Conservation (phyloP, 2,888 invertebrate genomes). For the Yponomeuta sedellus region DNA sequence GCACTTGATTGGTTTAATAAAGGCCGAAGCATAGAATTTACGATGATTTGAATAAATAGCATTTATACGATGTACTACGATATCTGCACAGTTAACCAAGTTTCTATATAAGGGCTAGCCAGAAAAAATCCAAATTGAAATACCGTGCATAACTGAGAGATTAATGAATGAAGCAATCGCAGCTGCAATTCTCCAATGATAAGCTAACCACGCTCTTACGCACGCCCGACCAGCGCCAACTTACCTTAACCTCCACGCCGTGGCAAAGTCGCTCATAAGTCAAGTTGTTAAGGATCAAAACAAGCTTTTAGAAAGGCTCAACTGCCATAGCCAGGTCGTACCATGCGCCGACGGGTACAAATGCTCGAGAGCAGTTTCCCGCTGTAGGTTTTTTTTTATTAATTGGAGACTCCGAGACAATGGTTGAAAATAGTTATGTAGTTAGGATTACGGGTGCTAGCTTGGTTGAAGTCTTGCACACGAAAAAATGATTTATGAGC, state of each 20-base stretch:
- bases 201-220: slow-evolving; percentile 13
- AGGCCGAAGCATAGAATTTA: too few species aligned
- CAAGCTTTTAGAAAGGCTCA: slow-evolving; percentile 1
- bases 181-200: slow-evolving; percentile 9
- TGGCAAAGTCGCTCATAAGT: not conserved
- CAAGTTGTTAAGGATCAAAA: not conserved
- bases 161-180: slow-evolving; percentile 7
- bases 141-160: not conserved
- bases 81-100: not conserved
- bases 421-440: slow-evolving; percentile 34
- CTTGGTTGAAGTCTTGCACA: not conserved
- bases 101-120: not conserved
- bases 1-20: too few species aligned
- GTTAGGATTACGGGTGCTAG: slow-evolving; percentile 9
- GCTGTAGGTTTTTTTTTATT: slow-evolving; percentile 42
- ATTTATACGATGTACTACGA: too few species aligned
- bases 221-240: slow-evolving; percentile 2
- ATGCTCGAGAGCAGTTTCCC: slow-evolving; percentile 34
- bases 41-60: too few species aligned
- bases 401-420: slow-evolving; percentile 34
- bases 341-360: slow-evolving; percentile 54
- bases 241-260: not conserved
- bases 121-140: not conserved
- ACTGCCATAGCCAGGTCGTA: slow-evolving; percentile 29
- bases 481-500: not conserved